Evolutionary conservation across 2,797 vertebrate genomes (phyloP).

Genomic region (Cottoperca gobio): DNA sequence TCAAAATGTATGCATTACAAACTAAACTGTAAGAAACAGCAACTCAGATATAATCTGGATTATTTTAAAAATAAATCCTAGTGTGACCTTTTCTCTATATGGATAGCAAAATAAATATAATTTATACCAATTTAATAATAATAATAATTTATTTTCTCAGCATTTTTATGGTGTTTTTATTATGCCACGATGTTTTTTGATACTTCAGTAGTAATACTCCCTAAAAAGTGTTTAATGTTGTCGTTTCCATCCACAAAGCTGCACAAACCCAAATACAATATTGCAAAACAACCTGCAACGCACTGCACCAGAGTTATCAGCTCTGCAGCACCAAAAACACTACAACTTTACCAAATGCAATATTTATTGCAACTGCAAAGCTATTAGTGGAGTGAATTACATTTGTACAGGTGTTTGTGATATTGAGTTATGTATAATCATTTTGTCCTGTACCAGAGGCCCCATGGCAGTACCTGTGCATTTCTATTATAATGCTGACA

Average conservation of each 20-base stretch:
- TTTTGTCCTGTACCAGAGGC: constrained; percentile 17
- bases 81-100: too few relatives aligned
- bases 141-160: too few relatives aligned
- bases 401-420: constrained; percentile 43
- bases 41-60: too few relatives aligned
- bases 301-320: constrained; percentile 2
- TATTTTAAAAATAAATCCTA: too few relatives aligned
- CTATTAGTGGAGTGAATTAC: constrained; percentile 25
- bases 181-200: neutral
- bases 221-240: neutral
- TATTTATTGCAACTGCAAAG: constrained; percentile 36
- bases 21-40: too few relatives aligned
- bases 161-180: too few relatives aligned
- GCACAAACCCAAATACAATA: constrained; percentile 3
- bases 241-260: neutral
- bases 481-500: constrained; percentile 24
- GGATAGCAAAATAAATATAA: too few relatives aligned
- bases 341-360: constrained; percentile 6
- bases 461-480: constrained; percentile 24
- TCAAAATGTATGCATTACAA: too few relatives aligned
- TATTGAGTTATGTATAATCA: constrained; percentile 33
- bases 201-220: neutral
- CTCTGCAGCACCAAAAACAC: neutral
- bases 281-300: constrained; percentile 9
- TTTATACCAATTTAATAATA: too few relatives aligned